Conservation (phyloP, 2,113 vertebrate genomes). For the Pelmatolapia mariae region DNA sequence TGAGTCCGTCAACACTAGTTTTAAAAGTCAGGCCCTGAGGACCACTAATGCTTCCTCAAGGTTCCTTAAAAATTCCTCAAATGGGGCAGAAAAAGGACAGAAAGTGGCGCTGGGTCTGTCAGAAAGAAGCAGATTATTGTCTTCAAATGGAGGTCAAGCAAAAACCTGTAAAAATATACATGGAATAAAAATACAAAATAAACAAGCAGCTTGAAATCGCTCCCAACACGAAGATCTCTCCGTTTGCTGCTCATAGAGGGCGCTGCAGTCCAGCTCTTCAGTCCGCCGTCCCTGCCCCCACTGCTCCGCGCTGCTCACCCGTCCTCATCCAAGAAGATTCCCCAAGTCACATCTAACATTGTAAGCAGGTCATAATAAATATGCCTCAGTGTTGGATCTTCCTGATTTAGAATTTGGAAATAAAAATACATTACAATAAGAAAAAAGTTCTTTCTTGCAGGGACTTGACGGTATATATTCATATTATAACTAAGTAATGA, state of each 20-base stretch:
- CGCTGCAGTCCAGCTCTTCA: neutral
- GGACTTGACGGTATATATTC: neutral
- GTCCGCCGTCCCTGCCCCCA: neutral
- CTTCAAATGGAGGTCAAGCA: neutral
- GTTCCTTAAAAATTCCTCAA: neutral
- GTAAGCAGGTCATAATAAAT: neutral
- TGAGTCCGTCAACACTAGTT: neutral
- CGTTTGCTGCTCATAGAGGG: slow-evolving; percentile 15
- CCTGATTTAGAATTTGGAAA: neutral
- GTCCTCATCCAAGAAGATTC: neutral
- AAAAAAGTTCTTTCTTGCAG: neutral
- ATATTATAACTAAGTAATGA: neutral
- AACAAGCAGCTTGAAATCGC: neutral
- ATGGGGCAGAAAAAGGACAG: neutral
- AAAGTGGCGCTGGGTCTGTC: neutral
- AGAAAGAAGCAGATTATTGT: neutral
- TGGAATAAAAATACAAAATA: neutral
- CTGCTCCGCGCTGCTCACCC: neutral
- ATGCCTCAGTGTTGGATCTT: neutral
- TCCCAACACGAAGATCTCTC: neutral
- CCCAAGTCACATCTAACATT: neutral
- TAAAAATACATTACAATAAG: neutral
- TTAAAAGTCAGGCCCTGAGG: neutral
- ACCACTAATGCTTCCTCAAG: neutral
- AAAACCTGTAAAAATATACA: neutral